Evolutionary conservation across 2,113 vertebrate species (phyloP).

Genomic region (Leucopsar rothschildi): DNA sequence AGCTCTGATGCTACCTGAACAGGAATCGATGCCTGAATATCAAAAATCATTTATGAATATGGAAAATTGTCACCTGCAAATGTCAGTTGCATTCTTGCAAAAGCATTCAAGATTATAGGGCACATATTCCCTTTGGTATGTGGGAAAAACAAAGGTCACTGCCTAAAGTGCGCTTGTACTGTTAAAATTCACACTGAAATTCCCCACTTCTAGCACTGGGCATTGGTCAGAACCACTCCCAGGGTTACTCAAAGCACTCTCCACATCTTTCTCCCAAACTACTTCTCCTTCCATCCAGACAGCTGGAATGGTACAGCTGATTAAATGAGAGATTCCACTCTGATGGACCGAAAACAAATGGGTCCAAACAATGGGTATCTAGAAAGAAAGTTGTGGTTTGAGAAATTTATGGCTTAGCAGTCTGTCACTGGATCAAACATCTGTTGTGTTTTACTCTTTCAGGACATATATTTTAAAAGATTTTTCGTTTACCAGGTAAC

Average conservation of each 20-base stretch:
- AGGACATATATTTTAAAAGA: background rate
- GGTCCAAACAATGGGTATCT: background rate
- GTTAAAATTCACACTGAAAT: background rate
- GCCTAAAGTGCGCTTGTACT: background rate
- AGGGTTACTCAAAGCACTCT: background rate
- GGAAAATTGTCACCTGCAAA: background rate
- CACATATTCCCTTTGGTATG: background rate
- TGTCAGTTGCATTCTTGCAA: background rate
- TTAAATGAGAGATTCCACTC: background rate
- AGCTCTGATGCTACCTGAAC: background rate
- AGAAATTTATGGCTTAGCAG: background rate
- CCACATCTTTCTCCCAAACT: background rate
- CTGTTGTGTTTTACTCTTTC: background rate
- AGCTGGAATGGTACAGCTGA: background rate
- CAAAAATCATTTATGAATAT: background rate
- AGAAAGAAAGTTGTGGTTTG: background rate
- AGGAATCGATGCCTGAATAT: background rate
- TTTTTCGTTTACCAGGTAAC: background rate
- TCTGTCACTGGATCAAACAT: background rate
- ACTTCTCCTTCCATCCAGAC: background rate
- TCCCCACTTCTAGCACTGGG: background rate
- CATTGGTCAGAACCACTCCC: background rate
- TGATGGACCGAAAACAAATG: background rate
- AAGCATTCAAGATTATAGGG: background rate
- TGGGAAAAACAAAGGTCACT: background rate